Evolutionary conservation across 2,113 vertebrate species (phyloP).

Genomic region (Rhodinocichla rosea): DNA sequence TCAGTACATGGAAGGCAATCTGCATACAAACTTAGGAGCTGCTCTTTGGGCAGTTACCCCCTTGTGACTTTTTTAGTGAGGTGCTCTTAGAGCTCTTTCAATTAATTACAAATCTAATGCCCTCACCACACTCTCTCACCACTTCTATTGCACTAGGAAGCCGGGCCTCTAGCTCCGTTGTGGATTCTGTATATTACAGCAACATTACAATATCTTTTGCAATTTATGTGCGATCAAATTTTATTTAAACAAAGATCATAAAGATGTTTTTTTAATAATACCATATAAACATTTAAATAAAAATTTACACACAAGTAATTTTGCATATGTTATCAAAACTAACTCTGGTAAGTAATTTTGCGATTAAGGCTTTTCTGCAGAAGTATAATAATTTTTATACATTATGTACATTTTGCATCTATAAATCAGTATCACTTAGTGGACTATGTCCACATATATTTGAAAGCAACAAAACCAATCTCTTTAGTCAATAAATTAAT

Average conservation of each 20-base stretch:
- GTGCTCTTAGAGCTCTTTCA: background rate
- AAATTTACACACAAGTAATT: background rate
- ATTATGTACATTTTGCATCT: constrained; percentile 22
- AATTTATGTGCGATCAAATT: background rate
- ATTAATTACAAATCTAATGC: background rate
- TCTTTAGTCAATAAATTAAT: constrained; percentile 10
- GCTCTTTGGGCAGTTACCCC: background rate
- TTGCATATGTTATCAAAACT: background rate
- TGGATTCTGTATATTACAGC: background rate
- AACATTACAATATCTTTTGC: background rate
- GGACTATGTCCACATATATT: background rate
- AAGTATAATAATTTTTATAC: background rate
- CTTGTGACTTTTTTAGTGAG: background rate
- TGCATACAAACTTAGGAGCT: background rate
- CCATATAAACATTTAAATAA: background rate
- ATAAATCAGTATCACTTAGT: constrained; percentile 54
- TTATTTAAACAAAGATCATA: background rate
- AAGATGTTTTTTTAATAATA: background rate
- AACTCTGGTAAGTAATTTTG: background rate
- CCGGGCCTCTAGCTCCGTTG: background rate
- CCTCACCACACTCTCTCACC: background rate
- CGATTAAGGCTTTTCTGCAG: background rate
- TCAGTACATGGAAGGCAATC: background rate
- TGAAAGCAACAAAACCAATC: constrained; percentile 6
- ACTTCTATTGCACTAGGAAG: background rate